Evolutionary conservation across 2,797 vertebrate species (phyloP).

Genomic region (Microtus agrestis): DNA sequence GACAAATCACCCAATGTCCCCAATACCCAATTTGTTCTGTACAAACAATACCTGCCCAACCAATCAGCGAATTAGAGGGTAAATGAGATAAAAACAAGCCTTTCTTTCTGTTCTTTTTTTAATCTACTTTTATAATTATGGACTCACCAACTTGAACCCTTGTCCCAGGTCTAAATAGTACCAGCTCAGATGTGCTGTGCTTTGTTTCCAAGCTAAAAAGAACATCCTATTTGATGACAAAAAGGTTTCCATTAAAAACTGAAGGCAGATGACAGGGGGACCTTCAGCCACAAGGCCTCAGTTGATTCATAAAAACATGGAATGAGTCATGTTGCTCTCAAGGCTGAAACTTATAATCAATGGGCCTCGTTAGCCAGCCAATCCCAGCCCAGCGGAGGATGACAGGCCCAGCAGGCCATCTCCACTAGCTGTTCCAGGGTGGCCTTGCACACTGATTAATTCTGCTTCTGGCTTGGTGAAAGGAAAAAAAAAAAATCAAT

Average conservation of each 20-base stretch:
- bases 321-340: slow-evolving; percentile 61
- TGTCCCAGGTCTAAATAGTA: not conserved
- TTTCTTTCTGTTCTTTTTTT: not conserved
- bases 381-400: not conserved
- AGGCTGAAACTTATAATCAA: slow-evolving; percentile 62
- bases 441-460: not conserved
- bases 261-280: slow-evolving; percentile 42
- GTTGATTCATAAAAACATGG: slow-evolving; percentile 46
- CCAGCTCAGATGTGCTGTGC: not conserved
- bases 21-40: not conserved
- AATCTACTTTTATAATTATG: slow-evolving; percentile 8
- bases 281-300: slow-evolving; percentile 23
- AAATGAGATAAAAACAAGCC: not conserved
- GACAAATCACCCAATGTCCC: slow-evolving; percentile 1
- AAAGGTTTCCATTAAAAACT: slow-evolving; percentile 71
- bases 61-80: not conserved
- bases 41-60: not conserved
- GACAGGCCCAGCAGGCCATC: not conserved
- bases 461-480: slow-evolving; percentile 53
- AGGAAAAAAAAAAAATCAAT: slow-evolving; percentile 62
- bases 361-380: slow-evolving; percentile 35
- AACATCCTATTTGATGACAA: slow-evolving; percentile 54
- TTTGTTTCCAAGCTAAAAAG: slow-evolving; percentile 43
- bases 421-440: not conserved
- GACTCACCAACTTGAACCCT: not conserved